Percentiles rank a stretch among this genome's conserved stretches.
phyloP scores from a whole-genome alignment of 2,797 vertebrate species.

The Heterohyrax brucei region DNA sequence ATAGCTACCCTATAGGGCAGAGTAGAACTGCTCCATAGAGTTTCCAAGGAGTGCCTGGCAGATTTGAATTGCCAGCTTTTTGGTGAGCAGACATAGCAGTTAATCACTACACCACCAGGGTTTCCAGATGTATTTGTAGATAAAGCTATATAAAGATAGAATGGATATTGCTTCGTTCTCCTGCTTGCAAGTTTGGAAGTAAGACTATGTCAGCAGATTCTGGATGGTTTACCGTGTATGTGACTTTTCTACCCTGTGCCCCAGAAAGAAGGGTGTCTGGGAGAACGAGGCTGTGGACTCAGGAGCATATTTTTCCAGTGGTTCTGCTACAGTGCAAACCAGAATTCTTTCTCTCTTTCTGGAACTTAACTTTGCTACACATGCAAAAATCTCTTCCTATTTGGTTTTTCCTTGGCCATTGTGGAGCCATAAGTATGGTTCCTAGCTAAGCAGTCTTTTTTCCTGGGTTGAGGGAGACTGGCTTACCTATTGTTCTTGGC shows the following conservation, averaged over 20 bases:
- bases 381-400: conserved; percentile 70
- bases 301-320: conserved; percentile 77
- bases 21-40: no score
- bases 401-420: conserved; percentile 76
- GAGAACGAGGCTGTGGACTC: conserved; percentile 70
- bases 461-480: conserved; percentile 73
- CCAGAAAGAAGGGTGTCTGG: conserved; percentile 79
- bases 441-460: conserved; percentile 75
- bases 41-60: no score
- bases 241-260: conserved; percentile 84
- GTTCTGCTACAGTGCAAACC: conserved; percentile 79
- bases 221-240: conserved; percentile 80
- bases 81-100: no score
- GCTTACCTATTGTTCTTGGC: conserved; percentile 82
- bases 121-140: no score
- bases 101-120: no score
- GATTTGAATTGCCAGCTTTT: no score
- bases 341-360: conserved; percentile 73
- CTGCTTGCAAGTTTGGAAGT: conserved; percentile 43
- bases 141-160: not conserved
- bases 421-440: conserved; percentile 74
- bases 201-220: conserved; percentile 76
- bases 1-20: no score
- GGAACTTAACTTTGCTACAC: conserved; percentile 81
- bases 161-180: conserved; percentile 52